Conservation (phyloP, 2,797 vertebrate species). For the Dermochelys coriacea region DNA sequence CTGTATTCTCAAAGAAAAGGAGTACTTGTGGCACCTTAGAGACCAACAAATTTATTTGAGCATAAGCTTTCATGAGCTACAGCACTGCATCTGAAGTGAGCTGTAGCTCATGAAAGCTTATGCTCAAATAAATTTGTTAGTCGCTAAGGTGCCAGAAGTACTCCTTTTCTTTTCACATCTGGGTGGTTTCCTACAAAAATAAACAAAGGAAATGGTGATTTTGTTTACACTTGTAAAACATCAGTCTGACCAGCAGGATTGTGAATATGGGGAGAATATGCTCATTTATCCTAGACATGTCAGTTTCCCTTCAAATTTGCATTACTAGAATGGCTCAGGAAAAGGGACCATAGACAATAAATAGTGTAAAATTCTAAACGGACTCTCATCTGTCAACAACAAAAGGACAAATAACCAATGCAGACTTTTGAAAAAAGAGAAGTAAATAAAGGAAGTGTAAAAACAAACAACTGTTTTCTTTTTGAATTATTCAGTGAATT, state of each 20-base stretch:
- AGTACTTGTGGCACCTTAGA: no score
- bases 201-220: background rate
- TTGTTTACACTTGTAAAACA: background rate
- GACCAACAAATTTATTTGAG: no score
- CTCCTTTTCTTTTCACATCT: no score
- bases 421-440: background rate
- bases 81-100: no score
- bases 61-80: no score
- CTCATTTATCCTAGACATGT: background rate
- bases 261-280: background rate
- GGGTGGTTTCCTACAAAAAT: background rate
- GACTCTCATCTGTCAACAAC: background rate
- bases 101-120: no score
- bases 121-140: no score
- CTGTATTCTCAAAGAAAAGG: no score
- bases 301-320: background rate
- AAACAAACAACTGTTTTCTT: background rate
- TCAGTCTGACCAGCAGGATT: background rate
- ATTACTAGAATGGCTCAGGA: background rate
- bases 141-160: no score
- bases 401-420: background rate
- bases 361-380: background rate
- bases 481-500: accelerated
- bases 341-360: background rate
- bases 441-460: background rate